Conservation (phyloP, 2,113 vertebrate species). For the Thunnus thynnus region DNA sequence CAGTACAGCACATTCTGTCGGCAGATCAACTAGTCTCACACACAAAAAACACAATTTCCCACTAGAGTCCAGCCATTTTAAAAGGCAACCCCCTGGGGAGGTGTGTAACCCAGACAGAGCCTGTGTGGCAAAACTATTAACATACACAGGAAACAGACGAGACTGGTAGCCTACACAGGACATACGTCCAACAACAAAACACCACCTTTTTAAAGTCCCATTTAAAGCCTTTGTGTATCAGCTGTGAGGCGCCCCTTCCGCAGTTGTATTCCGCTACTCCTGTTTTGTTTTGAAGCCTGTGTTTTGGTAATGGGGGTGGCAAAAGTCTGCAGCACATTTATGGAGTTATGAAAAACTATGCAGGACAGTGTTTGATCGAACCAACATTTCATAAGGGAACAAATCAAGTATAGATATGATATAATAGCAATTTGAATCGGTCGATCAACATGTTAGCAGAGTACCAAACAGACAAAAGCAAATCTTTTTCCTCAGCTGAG, state of each 20-base stretch:
- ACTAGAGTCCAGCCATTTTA: constrained; percentile 53
- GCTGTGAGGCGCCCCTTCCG: constrained; percentile 59
- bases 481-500: constrained; percentile 26
- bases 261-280: constrained; percentile 25
- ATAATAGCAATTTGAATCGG: background rate
- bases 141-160: constrained; percentile 80
- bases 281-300: constrained; percentile 48
- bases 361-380: no score
- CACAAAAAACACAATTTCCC: constrained; percentile 47
- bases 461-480: constrained; percentile 3
- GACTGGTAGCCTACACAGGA: constrained; percentile 78
- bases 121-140: constrained; percentile 64
- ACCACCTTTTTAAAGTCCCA: constrained; percentile 28
- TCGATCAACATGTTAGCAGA: background rate
- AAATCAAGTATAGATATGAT: no score
- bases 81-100: constrained; percentile 59
- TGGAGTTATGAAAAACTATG: background rate
- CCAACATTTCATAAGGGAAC: no score
- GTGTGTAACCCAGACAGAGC: constrained; percentile 67
- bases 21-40: background rate
- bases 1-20: constrained; percentile 10
- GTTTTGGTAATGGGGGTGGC: constrained; percentile 26
- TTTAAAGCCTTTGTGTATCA: constrained; percentile 75
- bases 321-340: constrained; percentile 13
- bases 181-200: constrained; percentile 72